Evolutionary conservation across 2,113 vertebrate genomes (phyloP), one percentile per base, ranked within the genome.

Genomic region (Malurus cyaneus): DNA sequence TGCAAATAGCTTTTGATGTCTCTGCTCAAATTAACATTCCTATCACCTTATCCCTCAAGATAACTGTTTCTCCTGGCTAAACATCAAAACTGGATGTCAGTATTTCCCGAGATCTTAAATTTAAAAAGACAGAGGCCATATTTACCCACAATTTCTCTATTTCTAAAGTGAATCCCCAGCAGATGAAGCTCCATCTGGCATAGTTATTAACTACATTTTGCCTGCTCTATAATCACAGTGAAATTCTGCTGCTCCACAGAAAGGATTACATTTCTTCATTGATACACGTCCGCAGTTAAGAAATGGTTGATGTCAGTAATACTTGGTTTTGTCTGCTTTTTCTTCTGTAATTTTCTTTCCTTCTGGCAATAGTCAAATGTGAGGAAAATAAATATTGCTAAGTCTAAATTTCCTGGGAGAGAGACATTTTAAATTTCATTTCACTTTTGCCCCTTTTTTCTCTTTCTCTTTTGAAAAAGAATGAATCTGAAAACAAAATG

Each of bases 11-110:
- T 93, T 73, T 87, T 85, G 46, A 80, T 80, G 17, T 50, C n/a
- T 96, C 54, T 70, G 42, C 71, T 91, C 21, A 92, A 50, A 94
- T 94, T 93, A 86, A 52, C 62, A 96, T 92, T 95, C 52, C 31
- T 88, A 70, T 78, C 86, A 94, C 95, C 64, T 90, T 91, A 72
- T 91, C 29, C 47, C 74, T 79, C 84, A 94, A 79, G 61, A 91
- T 87, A 79, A 94, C 57, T 79, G 18, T 89, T 89, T 91, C 80
- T 91, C 4, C 66, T 85, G 78, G 74, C 46, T 78, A 74, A 95
- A 83, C 52, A 88, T 92, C 71, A 96, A 93, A 96, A 84, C 49
- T 56, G 50, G 28, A 88, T 94, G 81, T 86, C 71, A 88, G 41
- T 76, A 65, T 86, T 92, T 79, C 65, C 80, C 29, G 71, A 60